A percentile compares a stretch with the other conserved stretches of the same genome.
Evolutionary conservation across 2,888 invertebrate species (phyloP).

Genomic region (Homarus gammarus): DNA sequence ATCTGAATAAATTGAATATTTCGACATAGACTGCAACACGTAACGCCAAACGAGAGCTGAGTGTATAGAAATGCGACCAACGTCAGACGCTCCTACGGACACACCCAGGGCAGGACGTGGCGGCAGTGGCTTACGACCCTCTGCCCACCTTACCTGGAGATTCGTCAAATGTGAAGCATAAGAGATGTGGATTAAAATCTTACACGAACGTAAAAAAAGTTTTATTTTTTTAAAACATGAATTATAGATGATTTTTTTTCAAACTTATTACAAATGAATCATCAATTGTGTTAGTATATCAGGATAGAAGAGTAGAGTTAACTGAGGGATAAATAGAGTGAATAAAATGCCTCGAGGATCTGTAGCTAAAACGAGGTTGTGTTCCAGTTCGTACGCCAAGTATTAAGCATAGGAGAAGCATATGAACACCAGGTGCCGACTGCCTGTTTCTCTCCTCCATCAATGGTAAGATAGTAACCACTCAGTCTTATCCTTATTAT

Average conservation of each 20-base stretch:
- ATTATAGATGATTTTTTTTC: too few species aligned
- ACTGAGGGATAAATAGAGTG: too few species aligned
- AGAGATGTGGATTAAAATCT: slow-evolving; percentile 47
- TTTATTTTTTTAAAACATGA: too few species aligned
- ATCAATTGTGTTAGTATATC: too few species aligned
- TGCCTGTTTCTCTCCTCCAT: too few species aligned
- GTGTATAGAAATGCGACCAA: background rate
- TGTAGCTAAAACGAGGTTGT: too few species aligned
- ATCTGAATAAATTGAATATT: slow-evolving; percentile 28
- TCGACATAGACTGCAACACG: background rate
- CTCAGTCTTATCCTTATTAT: too few species aligned
- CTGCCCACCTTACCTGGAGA: slow-evolving; percentile 30
- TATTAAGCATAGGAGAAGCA: slow-evolving; percentile 36
- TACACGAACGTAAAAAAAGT: slow-evolving; percentile 29
- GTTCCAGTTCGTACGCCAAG: slow-evolving; percentile 43
- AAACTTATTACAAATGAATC: too few species aligned
- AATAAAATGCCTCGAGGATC: too few species aligned
- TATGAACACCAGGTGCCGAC: background rate
- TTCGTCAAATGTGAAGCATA: slow-evolving; percentile 48
- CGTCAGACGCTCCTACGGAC: background rate
- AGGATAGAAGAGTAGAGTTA: too few species aligned
- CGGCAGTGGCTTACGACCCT: slow-evolving; percentile 26
- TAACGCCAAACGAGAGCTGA: background rate
- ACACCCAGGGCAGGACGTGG: background rate
- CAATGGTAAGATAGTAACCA: too few species aligned